Evolutionary conservation across 2,888 invertebrate species (phyloP), one percentile per base, ranked within the genome.

Genomic region (Microplitis deprimator): DNA sequence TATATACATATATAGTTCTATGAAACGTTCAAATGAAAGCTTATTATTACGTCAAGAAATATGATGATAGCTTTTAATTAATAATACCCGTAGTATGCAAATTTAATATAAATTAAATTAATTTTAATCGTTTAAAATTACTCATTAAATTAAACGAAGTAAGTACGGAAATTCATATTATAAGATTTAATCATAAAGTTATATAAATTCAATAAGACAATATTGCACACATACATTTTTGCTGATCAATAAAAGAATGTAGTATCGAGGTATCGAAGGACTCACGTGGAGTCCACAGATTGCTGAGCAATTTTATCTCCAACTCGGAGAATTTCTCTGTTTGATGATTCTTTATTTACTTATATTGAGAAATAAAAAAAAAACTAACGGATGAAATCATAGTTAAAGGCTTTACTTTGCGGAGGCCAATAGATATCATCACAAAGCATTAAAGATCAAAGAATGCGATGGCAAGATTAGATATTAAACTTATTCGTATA

Each of bases 241-340:
- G n/a, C 40, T 38, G 64, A 73, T 73, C 73, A 64, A 73, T 65
- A 64, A 16, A 40, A 20, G 65, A 50, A 73, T 65, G 65, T 64
- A 64, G 64, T 29, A 72, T 60, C 64, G 60, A 50, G 10, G 70
- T 59, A 29, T 38, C 50, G 50, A 50, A 13, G 50, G 60, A 62
- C 38, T 29, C 40, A 17, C 41, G 39, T 62, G 16, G 61, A 39
- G 10, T 61, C 62, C 17, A 6, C 38, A 71, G 62, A 71, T 62
- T 71, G 61, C 17, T 16, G 39, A 13, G 17, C 41, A 38, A 61
- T 71, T 62, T 62, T 62, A 17, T 71, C 40, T 16, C 6, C 39
- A 38, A 17, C 8, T 39, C 62, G 38, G 16, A 39, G 10, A 16
- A 41, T n/a, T 5, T 29, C 39, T 40, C 40, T 72, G 39, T 6